Conservation (phyloP, 2,113 vertebrate species). For the Leuciscus idus region DNA sequence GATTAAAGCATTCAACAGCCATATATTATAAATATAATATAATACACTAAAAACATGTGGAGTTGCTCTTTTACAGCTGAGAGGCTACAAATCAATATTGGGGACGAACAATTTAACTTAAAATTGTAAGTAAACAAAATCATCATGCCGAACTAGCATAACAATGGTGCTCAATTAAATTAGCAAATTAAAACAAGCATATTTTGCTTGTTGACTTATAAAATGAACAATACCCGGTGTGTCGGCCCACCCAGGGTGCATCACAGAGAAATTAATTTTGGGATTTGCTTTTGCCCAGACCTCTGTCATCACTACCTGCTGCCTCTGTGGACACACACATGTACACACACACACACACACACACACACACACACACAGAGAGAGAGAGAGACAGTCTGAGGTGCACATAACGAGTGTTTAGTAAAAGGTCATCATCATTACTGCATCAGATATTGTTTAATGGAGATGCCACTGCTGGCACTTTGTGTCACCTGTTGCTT, state of each 20-base stretch:
- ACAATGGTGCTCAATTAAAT: not conserved
- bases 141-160: not conserved
- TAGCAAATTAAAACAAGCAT: not conserved
- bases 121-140: not conserved
- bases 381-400: no score
- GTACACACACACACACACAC: not conserved
- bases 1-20: no score
- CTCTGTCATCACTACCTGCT: constrained; percentile 84
- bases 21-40: no score
- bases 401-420: constrained; percentile 28
- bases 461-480: constrained; percentile 10
- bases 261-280: constrained; percentile 78
- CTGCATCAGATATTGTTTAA: constrained; percentile 33
- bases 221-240: constrained; percentile 75
- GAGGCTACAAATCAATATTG: not conserved
- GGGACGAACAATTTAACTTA: not conserved
- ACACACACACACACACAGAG: not conserved
- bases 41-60: not conserved
- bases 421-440: constrained; percentile 57
- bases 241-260: constrained; percentile 82
- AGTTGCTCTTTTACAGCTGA: not conserved
- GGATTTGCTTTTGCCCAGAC: constrained; percentile 75
- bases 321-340: constrained; percentile 71
- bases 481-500: constrained; percentile 54
- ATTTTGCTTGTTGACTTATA: not conserved